phyloP scores from a whole-genome alignment of 1,140 invertebrate species.

The Pseudomyrmex dendroicus region DNA sequence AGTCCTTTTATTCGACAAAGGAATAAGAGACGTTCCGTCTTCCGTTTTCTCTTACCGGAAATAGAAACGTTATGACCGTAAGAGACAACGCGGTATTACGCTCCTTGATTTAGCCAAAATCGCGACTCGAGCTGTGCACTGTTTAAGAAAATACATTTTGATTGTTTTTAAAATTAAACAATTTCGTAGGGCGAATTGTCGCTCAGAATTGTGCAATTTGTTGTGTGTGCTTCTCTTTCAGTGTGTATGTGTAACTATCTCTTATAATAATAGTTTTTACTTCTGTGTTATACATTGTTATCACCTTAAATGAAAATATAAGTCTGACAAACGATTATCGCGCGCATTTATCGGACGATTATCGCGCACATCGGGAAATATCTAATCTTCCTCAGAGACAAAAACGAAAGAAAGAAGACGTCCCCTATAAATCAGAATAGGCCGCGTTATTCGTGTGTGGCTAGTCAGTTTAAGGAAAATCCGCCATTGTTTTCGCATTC shows the following conservation, averaged over 20 bases:
- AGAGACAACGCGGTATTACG: background rate
- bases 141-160: slow-evolving; percentile 16
- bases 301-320: background rate
- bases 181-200: background rate
- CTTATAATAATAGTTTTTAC: background rate
- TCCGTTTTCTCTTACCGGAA: slow-evolving; percentile 5
- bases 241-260: background rate
- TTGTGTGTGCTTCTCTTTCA: background rate
- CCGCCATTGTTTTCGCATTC: slow-evolving; percentile 81
- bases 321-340: background rate
- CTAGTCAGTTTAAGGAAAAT: slow-evolving; percentile 79
- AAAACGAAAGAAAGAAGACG: slow-evolving; percentile 33
- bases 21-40: slow-evolving; percentile 52
- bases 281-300: background rate
- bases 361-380: background rate
- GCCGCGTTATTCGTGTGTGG: slow-evolving; percentile 70
- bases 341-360: slow-evolving; percentile 17
- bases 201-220: background rate
- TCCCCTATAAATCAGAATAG: slow-evolving; percentile 75
- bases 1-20: slow-evolving; percentile 64
- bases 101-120: slow-evolving; percentile 15
- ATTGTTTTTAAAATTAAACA: background rate
- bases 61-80: background rate
- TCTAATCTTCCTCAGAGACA: slow-evolving; percentile 19
- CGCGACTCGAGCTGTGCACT: background rate